Evolutionary conservation across 1,140 invertebrate species (phyloP).

Genomic region (Habropoda laboriosa): DNA sequence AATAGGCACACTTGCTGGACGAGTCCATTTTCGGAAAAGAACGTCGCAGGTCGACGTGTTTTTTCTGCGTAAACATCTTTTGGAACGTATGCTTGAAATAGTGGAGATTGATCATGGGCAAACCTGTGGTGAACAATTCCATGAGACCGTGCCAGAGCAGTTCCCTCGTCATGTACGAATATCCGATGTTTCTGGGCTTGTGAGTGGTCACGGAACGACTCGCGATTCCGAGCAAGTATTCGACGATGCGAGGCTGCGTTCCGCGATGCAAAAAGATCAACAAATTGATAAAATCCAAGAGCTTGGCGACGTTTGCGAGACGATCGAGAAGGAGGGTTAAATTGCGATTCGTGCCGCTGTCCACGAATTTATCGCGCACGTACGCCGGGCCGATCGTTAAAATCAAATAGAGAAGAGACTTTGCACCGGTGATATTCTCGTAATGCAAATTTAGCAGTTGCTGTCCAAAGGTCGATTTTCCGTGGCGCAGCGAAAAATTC

Average conservation of each 20-base stretch:
- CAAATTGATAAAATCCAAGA: slow-evolving; percentile 75
- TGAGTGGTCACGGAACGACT: slow-evolving; percentile 68
- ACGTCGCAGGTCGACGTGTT: background rate
- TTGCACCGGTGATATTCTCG: slow-evolving; percentile 67
- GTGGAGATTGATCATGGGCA: slow-evolving; percentile 78
- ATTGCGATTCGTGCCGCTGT: background rate
- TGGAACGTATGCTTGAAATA: slow-evolving; percentile 69
- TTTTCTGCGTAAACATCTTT: slow-evolving; percentile 58
- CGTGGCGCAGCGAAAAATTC: slow-evolving; percentile 74
- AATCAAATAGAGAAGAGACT: slow-evolving; percentile 73
- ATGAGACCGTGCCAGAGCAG: slow-evolving; percentile 79
- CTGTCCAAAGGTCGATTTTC: slow-evolving; percentile 78
- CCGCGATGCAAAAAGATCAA: slow-evolving; percentile 76
- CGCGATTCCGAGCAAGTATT: slow-evolving; percentile 72
- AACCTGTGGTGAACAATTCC: slow-evolving; percentile 74
- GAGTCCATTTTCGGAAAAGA: slow-evolving; percentile 61
- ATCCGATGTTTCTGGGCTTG: slow-evolving; percentile 76
- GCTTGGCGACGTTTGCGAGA: slow-evolving; percentile 37
- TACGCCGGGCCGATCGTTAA: slow-evolving; percentile 73
- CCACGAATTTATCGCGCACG: slow-evolving; percentile 63
- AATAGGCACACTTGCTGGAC: slow-evolving; percentile 73
- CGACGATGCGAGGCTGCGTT: slow-evolving; percentile 72
- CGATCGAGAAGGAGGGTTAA: slow-evolving; percentile 55
- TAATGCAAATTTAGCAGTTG: slow-evolving; percentile 77
- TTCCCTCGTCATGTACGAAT: slow-evolving; percentile 80